Evolutionary conservation across 2,113 vertebrate species (phyloP).

Genomic region (Typhlomys cinereus): DNA sequence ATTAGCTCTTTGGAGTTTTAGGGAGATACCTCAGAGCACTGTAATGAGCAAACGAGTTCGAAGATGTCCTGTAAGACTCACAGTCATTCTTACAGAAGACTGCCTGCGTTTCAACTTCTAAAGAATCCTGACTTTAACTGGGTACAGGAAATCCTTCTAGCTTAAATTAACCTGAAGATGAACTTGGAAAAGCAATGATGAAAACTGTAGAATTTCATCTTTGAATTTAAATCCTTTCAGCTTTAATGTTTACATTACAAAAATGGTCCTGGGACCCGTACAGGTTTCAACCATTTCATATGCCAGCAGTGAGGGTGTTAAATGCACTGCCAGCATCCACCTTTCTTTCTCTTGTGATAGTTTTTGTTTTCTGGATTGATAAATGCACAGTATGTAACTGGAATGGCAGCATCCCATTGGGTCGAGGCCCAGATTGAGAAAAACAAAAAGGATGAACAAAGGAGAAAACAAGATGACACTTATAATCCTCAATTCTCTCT

Average conservation of each 20-base stretch:
- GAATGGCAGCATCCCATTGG: background rate
- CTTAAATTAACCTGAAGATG: constrained; percentile 20
- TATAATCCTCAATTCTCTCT: too few relatives aligned
- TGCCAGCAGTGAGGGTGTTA: background rate
- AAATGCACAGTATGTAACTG: background rate
- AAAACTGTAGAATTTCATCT: constrained; percentile 8
- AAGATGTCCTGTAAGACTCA: background rate
- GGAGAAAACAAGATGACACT: background rate
- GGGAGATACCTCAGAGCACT: background rate
- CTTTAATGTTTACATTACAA: constrained; percentile 16
- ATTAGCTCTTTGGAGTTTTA: constrained; percentile 32
- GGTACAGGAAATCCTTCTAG: background rate
- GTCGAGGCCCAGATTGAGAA: background rate
- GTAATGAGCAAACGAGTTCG: background rate
- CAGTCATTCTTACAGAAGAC: background rate
- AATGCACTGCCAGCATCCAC: background rate
- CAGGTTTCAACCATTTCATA: background rate
- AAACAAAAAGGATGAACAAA: background rate
- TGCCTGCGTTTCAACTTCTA: background rate
- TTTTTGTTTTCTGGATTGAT: background rate
- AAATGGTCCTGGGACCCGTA: background rate
- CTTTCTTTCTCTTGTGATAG: background rate
- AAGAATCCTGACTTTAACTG: background rate
- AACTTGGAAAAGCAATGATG: constrained; percentile 45
- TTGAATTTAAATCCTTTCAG: constrained; percentile 55